phyloP scores from a whole-genome alignment of 1,140 invertebrate genomes.

The Dendroctonus valens region DNA sequence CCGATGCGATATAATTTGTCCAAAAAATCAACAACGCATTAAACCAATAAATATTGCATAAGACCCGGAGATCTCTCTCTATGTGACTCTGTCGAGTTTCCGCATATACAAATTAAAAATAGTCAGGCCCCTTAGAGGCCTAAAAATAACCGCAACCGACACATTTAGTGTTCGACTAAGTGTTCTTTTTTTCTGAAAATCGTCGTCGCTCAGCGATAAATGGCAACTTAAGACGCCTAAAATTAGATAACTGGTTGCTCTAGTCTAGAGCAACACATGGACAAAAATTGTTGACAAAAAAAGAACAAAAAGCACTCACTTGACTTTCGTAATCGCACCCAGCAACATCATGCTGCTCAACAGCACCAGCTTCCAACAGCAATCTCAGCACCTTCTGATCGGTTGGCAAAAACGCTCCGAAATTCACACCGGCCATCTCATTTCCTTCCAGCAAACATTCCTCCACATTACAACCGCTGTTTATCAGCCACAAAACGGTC shows the following conservation, averaged over 20 bases:
- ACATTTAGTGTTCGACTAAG: not conserved
- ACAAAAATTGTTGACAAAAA: not conserved
- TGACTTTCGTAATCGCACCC: slow-evolving; percentile 54
- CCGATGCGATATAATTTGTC: not conserved
- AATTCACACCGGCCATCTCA: slow-evolving; percentile 50
- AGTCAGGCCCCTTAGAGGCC: not conserved
- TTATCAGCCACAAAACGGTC: slow-evolving; percentile 66
- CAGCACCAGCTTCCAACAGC: slow-evolving; percentile 66
- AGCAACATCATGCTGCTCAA: slow-evolving; percentile 54
- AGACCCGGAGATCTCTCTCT: not conserved
- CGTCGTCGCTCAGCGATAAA: not conserved
- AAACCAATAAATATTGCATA: slow-evolving; percentile 11
- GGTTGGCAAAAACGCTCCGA: slow-evolving; percentile 56
- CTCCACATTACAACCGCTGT: slow-evolving; percentile 64
- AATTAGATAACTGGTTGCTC: not conserved
- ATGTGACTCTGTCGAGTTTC: slow-evolving; percentile 5
- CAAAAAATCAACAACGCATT: not conserved
- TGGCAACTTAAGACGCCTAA: slow-evolving; percentile 4
- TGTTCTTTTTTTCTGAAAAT: not conserved
- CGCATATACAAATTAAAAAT: slow-evolving; percentile 7
- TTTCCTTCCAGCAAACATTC: slow-evolving; percentile 61
- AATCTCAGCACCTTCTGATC: slow-evolving; percentile 64
- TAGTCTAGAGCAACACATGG: not conserved
- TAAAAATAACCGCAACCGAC: not conserved
- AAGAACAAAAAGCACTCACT: slow-evolving; percentile 32